These are phyloP conservation scores for Procambarus virginalis DNA, from an alignment of 1,140 invertebrate genomes.

Conservation along the genomic window DNA sequence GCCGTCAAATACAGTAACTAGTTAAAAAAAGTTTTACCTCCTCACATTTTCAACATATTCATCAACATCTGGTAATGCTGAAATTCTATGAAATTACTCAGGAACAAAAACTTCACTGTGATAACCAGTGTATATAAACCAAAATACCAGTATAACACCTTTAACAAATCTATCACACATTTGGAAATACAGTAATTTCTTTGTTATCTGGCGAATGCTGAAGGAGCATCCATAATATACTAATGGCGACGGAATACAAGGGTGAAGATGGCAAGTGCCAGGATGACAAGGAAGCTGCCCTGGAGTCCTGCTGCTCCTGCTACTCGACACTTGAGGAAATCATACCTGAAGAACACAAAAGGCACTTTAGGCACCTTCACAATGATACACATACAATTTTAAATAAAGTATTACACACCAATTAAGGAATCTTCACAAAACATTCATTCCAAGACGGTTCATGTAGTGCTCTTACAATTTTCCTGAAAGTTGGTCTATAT, in stretches of 20 bases:
- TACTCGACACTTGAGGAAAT: constrained; percentile 85
- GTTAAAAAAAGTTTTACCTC: too few relatives aligned
- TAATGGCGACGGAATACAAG: constrained; percentile 16
- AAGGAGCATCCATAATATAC: background rate
- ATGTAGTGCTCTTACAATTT: too few relatives aligned
- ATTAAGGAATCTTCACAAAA: too few relatives aligned
- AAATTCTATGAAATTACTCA: background rate
- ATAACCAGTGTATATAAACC: background rate
- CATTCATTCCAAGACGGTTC: too few relatives aligned
- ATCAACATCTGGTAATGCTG: background rate
- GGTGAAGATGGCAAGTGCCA: constrained; percentile 27
- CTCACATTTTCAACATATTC: too few relatives aligned
- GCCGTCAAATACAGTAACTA: too few relatives aligned
- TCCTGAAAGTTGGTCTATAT: too few relatives aligned
- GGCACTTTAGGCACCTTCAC: too few relatives aligned
- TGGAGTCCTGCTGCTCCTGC: constrained; percentile 82
- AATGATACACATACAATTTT: too few relatives aligned
- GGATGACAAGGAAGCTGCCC: constrained; percentile 35
- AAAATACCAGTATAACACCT: background rate
- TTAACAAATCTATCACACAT: background rate
- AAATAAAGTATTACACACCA: too few relatives aligned
- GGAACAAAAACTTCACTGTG: background rate
- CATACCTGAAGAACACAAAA: constrained; percentile 70
- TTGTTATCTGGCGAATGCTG: background rate
- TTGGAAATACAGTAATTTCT: background rate